Evolutionary conservation across 64 coral and sea anemone genomes (phyloP), one percentile per base, ranked within the genome.

Genomic region (Acropora tenuis): DNA sequence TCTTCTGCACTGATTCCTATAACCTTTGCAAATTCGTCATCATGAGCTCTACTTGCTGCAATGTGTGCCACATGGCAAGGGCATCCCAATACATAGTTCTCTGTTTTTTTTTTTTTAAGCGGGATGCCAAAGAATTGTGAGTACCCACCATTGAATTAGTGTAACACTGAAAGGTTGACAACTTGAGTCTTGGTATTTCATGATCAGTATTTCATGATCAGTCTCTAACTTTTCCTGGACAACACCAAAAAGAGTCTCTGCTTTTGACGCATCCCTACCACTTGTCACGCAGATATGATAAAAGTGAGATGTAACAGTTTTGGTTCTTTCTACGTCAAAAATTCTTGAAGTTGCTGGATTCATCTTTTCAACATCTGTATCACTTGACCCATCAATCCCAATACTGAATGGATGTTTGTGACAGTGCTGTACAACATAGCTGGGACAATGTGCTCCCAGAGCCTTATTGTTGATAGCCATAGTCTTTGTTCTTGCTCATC

Each of bases 231-330:
- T 91, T 50, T 63, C 9, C 76, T 83, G 53, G 48, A 91, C 61
- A 47, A 82, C 89, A 17, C 82, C 50, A 42, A 91, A 91, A 82
- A 73, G 61, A 11, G 20, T 91, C 30, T 72, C 79, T 59, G 68
- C 65, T 91, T 83, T 82, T 74, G 66, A 82, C 47, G 78, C 89
- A 83, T 91, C 89, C 50, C 66, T 12, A 13, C 89, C 89, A 74
- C 65, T 91, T 74, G 89, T 91, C 57, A 89, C 87, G 79, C 87
- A 89, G 75, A 86, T 85, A 18, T 86, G 42, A 44, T 92, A 86
- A 45, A 86, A 86, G 45, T 86, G 80, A 42, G 80, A 61, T 78
- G 90, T 92, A 59, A 92, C 53, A 41, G 73, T 86, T 92, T 92
- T 85, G 16, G 81, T 44, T 78, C 79, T 76, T 42, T 92, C 85